Evolutionary conservation across 1,140 invertebrate genomes (phyloP).

Genomic region (Lasaia peninsularis): DNA sequence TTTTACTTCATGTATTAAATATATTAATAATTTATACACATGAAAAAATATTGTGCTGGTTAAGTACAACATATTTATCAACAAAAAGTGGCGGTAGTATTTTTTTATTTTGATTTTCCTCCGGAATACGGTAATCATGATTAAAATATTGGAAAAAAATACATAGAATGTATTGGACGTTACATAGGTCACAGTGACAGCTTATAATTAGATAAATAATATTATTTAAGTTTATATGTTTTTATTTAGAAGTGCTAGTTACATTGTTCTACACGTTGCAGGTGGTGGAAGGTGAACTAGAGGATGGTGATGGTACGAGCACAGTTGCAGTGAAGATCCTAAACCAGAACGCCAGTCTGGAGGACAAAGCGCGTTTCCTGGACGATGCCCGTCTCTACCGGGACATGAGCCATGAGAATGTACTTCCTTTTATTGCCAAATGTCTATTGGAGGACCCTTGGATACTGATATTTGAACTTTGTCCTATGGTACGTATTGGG

Average conservation of each 20-base stretch:
- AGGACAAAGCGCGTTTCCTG: constrained; percentile 83
- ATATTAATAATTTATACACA: too few relatives aligned
- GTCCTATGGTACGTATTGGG: constrained; percentile 65
- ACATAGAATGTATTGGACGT: too few relatives aligned
- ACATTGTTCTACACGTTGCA: constrained; percentile 34
- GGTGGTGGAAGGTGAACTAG: constrained; percentile 84
- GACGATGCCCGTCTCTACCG: constrained; percentile 81
- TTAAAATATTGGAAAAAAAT: too few relatives aligned
- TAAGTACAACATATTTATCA: too few relatives aligned
- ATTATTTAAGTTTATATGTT: background rate
- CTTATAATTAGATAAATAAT: background rate
- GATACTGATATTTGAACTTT: constrained; percentile 80
- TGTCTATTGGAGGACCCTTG: constrained; percentile 80
- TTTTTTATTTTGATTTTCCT: too few relatives aligned
- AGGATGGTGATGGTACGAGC: constrained; percentile 36
- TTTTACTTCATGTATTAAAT: too few relatives aligned
- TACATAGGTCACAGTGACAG: too few relatives aligned
- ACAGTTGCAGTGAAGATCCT: constrained; percentile 82
- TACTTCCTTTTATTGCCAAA: constrained; percentile 75
- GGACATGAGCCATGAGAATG: constrained; percentile 78
- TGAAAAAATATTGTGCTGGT: too few relatives aligned
- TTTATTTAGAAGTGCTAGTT: too few relatives aligned
- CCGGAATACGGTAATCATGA: too few relatives aligned
- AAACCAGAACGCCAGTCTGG: constrained; percentile 81
- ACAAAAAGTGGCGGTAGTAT: too few relatives aligned